phyloP scores from a whole-genome alignment of 2,888 invertebrate genomes.

The Drosophila anomelani region DNA sequence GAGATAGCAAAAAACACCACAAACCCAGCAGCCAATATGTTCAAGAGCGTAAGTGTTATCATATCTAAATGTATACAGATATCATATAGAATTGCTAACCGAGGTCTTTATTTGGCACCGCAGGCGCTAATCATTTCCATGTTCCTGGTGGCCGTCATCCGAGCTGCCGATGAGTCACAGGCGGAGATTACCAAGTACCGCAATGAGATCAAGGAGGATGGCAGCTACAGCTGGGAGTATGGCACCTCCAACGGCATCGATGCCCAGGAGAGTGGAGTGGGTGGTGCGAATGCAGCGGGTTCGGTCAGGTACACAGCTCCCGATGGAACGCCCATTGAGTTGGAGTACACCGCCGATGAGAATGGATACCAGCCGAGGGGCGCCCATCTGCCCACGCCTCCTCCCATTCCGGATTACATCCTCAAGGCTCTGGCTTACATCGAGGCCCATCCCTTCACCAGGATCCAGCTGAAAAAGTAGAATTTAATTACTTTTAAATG shows the following conservation, averaged over 20 bases:
- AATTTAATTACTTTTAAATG: neutral
- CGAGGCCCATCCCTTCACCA: conserved; percentile 76
- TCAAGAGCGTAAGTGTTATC: conserved; percentile 67
- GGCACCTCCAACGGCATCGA: conserved; percentile 87
- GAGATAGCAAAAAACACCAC: neutral
- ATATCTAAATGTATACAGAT: neutral
- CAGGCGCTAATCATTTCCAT: conserved; percentile 58
- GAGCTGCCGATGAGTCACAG: conserved; percentile 67
- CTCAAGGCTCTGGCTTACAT: conserved; percentile 77
- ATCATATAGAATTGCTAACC: neutral
- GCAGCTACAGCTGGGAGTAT: conserved; percentile 84
- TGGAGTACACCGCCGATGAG: conserved; percentile 82
- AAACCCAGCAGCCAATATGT: conserved; percentile 54
- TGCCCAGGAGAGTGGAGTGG: conserved; percentile 86
- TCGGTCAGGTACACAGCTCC: conserved; percentile 77
- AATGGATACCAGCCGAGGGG: conserved; percentile 82
- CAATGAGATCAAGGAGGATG: conserved; percentile 81
- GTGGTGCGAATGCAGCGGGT: conserved; percentile 85
- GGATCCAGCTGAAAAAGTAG: conserved; percentile 62
- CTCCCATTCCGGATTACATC: conserved; percentile 82
- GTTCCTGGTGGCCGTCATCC: conserved; percentile 45
- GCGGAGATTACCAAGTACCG: conserved; percentile 68
- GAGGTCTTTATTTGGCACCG: conserved; percentile 24
- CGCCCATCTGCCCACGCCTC: conserved; percentile 83
- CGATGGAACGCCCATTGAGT: conserved; percentile 75